These are phyloP conservation scores for Lophotis ruficrista DNA, from an alignment of 2,113 vertebrate genomes.

Conservation along the genomic window DNA sequence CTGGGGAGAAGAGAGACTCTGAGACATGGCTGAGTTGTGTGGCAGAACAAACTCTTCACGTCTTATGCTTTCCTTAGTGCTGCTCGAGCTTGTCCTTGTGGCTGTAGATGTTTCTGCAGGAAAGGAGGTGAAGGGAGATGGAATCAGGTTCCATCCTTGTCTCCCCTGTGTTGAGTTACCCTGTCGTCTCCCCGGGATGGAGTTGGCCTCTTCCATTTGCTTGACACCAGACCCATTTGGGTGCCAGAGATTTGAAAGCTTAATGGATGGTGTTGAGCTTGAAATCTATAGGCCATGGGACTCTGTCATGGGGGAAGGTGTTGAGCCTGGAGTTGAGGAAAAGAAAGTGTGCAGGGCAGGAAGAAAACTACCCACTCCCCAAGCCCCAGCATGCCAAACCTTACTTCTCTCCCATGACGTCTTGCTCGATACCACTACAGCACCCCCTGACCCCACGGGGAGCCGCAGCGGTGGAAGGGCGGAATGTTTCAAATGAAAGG, in stretches of 20 bases:
- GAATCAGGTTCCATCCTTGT: background rate
- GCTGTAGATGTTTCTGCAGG: background rate
- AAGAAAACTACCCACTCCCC: background rate
- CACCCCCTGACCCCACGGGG: accelerated
- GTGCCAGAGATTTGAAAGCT: background rate
- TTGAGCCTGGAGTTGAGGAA: background rate
- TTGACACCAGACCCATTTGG: background rate
- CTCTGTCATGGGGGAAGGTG: background rate
- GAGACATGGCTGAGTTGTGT: background rate
- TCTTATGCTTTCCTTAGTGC: background rate
- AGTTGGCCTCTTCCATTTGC: background rate
- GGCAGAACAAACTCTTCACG: background rate
- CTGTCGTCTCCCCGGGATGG: background rate
- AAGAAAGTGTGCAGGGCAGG: background rate
- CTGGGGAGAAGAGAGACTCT: background rate
- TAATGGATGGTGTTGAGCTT: background rate
- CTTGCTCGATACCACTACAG: background rate
- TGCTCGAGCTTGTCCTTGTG: background rate
- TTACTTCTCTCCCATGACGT: background rate
- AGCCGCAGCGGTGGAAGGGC: background rate
- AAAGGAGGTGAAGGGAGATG: background rate
- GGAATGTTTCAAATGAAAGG: background rate
- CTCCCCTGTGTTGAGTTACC: background rate
- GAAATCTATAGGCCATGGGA: background rate
- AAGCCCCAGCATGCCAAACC: background rate